Base-by-base conservation (phyloP, 2,888 invertebrate genomes). In the Trichogramma evanescens region DNA sequence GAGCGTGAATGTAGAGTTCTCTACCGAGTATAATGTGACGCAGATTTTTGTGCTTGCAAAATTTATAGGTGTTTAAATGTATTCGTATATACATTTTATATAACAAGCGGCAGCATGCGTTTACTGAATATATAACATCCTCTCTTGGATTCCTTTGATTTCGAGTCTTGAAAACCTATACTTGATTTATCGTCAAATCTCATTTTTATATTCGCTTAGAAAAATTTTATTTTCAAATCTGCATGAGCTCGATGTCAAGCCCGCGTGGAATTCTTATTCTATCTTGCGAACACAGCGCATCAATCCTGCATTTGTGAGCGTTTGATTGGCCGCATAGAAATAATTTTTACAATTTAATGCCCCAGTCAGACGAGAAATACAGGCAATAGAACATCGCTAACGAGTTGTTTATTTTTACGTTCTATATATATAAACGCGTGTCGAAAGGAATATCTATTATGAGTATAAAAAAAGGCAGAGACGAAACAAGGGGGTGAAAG, bases 311-410 rank as follows among this genome's bases (percentile, higher is more conserved):
- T 45, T 45, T 45, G n/a, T 9, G n/a, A 9, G n/a, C 45, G n/a
- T 45, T 45, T 45, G 8, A 9, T 45, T 45, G 8, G 2, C n/a
- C 2, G n/a, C 9, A 45, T 9, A 45, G n/a, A 45, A 45, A 45
- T 9, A 45, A 9, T 45, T 45, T 45, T n/a, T 3, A 45, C 45
- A 45, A 45, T 45, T 45, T 45, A 45, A 26, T 26, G 26, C 26
- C 26, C 26, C 45, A 45, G 8, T 45, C 45, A 45, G n/a, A 45
- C 8, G n/a, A n/a, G 45, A 45, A 45, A 45, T 45, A 3, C 64
- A 68, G 66, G 66, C 69, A 69, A 72, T 72, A 75, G 72, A 74
- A 74, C 73, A 69, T 66, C 65, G 68, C 72, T 75, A 75, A 76
- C 74, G 75, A 75, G 71, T 70, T 62, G 68, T 60, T 59, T 69